Percentiles rank a stretch among this genome's conserved stretches.
These are phyloP conservation scores for Gobio gobio DNA, from an alignment of 2,113 vertebrate species.

Conservation along the genomic window DNA sequence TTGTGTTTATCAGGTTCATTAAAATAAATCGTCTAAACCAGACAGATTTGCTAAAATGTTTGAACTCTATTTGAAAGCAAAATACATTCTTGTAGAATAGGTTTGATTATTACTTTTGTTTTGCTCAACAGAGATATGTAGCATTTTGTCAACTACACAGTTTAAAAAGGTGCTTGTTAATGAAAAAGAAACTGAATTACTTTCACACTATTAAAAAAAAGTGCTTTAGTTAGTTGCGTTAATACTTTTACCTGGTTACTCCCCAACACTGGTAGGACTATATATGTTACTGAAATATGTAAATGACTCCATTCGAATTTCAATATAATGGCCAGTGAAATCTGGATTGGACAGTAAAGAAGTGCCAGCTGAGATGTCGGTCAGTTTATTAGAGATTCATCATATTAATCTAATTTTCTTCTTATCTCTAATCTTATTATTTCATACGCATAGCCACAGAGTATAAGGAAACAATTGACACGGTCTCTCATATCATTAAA, in stretches of 20 bases:
- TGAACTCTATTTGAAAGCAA: not conserved
- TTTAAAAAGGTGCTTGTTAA: not conserved
- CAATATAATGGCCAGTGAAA: not conserved
- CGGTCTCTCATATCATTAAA: constrained; percentile 20
- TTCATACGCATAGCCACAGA: not conserved
- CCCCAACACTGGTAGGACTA: not conserved
- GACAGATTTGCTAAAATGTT: not conserved
- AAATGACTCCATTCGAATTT: not conserved
- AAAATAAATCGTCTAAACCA: not conserved
- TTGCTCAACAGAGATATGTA: not conserved
- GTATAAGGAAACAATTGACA: not conserved
- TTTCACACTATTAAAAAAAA: not conserved
- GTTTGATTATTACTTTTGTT: not conserved
- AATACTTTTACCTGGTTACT: not conserved
- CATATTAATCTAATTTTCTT: not conserved
- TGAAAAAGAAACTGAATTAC: not conserved
- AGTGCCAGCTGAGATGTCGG: not conserved
- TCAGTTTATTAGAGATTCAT: not conserved
- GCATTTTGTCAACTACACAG: not conserved
- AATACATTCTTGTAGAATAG: not conserved
- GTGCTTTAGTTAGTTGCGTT: not conserved
- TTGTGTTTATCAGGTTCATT: not conserved
- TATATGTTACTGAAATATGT: not conserved
- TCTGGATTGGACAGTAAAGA: not conserved
- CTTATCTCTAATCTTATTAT: constrained; percentile 7